Evolutionary conservation across 2,888 invertebrate species (phyloP), one percentile per base, ranked within the genome.

Genomic region (Brenthis daphne): DNA sequence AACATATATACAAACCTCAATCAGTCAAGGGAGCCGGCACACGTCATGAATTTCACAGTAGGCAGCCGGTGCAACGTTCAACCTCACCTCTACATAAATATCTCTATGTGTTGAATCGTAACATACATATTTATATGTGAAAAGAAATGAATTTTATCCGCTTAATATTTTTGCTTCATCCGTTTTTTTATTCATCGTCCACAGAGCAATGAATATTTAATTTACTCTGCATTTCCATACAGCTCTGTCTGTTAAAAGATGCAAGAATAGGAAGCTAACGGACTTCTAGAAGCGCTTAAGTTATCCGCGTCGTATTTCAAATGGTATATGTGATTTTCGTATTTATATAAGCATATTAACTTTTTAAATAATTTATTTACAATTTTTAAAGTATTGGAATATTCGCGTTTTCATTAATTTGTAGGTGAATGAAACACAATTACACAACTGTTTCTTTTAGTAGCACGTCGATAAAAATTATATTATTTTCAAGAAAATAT

Each of bases 21-120:
- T 90, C 89, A 89, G 88, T 86, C 87, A 85, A 83, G 77, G 82
- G 79, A 79, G 80, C 79, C 80, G 79, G 80, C 78, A 79, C 82
- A 84, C 81, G 85, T 86, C 86, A 87, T 90, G 89, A 89, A 90
- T 90, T 85, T 86, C 82, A 82, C 80, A 88, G 84, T 79, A 85
- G 81, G 79, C 79, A 60, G 65, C 56, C 65, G 57, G 68, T 70
- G 67, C 65, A 70, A 47, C 67, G 43, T 67, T 67, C 67, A 43
- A 50, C 64, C 57, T 33, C 56, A 63, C 58, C 56, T 47, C 5
- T 57, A 68, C n/a, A 8, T 54, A 58, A 24, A 63, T 54, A 63
- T 37, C n/a, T 57, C 57, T 57, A 37, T 65, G 55, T 60, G 64
- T 50, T 24, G 55, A 63, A 61, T 57, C 20, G 47, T 53, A 60